These are phyloP conservation scores for Zaprionus capensis DNA, from an alignment of 1,140 invertebrate genomes.

Conservation along the genomic window DNA sequence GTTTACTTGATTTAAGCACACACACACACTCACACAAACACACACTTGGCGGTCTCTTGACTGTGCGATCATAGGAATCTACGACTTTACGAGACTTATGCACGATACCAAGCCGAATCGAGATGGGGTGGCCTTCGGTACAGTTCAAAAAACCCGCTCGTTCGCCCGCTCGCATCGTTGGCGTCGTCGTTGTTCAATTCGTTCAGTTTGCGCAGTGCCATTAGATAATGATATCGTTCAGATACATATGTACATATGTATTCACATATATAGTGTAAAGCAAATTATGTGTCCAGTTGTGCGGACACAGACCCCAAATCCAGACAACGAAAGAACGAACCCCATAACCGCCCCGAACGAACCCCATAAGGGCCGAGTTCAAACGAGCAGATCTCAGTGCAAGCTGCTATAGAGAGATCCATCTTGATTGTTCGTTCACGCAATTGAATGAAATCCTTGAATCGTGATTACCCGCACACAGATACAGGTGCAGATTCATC, in stretches of 20 bases:
- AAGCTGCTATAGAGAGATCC: not conserved
- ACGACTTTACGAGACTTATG: conserved; percentile 38
- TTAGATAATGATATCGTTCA: conserved; percentile 44
- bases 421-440: conserved; percentile 16
- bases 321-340: too few relatives aligned
- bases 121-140: conserved; percentile 33
- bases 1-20: conserved; percentile 50
- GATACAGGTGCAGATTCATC: not conserved
- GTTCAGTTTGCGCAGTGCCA: conserved; percentile 33
- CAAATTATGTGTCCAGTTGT: not conserved
- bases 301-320: not conserved
- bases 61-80: conserved; percentile 14
- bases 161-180: not conserved
- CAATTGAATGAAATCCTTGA: conserved; percentile 41
- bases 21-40: conserved; percentile 20
- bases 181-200: conserved; percentile 26
- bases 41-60: conserved; percentile 8
- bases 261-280: not conserved
- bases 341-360: conserved; percentile 8
- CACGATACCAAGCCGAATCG: conserved; percentile 37
- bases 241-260: not conserved
- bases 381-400: not conserved
- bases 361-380: conserved; percentile 35
- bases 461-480: conserved; percentile 19
- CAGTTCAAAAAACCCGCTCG: conserved; percentile 43